A percentile compares a stretch with the other conserved stretches of the same genome.
phyloP scores from a whole-genome alignment of 2,888 invertebrate species.

The Gymnosoma rotundatum region DNA sequence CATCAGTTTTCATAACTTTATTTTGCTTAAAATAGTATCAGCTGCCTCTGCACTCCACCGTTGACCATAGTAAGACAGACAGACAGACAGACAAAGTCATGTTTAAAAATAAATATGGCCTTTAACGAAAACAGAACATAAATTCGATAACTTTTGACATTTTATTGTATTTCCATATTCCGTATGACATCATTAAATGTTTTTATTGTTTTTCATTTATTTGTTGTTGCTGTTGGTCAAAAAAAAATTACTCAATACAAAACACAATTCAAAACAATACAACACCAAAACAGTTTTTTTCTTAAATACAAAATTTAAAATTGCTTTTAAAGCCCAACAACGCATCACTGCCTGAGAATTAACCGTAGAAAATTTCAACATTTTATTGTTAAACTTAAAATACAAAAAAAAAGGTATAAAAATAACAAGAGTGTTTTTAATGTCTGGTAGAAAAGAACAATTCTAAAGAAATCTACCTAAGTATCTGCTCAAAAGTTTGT shows the following conservation, averaged over 20 bases:
- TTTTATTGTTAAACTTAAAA: constrained; percentile 36
- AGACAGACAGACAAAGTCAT: no score
- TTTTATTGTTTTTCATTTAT: constrained; percentile 70
- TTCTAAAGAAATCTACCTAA: constrained; percentile 55
- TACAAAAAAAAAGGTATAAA: constrained; percentile 29
- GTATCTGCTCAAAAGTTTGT: constrained; percentile 64
- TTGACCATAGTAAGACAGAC: constrained; percentile 17
- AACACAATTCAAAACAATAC: constrained; percentile 2
- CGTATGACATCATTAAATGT: constrained; percentile 74
- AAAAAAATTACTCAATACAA: constrained; percentile 54
- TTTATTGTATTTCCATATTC: constrained; percentile 73
- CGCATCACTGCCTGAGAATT: constrained; percentile 67
- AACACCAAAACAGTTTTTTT: constrained; percentile 30
- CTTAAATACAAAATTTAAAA: constrained; percentile 35
- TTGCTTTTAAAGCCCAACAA: constrained; percentile 60
- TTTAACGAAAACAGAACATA: constrained; percentile 69
- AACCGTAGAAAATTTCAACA: constrained; percentile 57
- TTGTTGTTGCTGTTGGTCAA: constrained; percentile 65
- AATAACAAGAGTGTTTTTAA: constrained; percentile 50
- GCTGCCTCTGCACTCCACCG: constrained; percentile 43
- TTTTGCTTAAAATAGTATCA: constrained; percentile 15
- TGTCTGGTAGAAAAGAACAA: constrained; percentile 33
- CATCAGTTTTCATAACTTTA: no score
- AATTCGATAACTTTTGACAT: constrained; percentile 74
- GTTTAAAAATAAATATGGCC: constrained; percentile 36